These are phyloP conservation scores for Hyperoplus immaculatus DNA, from an alignment of 2,797 vertebrate genomes.

Conservation along the genomic window DNA sequence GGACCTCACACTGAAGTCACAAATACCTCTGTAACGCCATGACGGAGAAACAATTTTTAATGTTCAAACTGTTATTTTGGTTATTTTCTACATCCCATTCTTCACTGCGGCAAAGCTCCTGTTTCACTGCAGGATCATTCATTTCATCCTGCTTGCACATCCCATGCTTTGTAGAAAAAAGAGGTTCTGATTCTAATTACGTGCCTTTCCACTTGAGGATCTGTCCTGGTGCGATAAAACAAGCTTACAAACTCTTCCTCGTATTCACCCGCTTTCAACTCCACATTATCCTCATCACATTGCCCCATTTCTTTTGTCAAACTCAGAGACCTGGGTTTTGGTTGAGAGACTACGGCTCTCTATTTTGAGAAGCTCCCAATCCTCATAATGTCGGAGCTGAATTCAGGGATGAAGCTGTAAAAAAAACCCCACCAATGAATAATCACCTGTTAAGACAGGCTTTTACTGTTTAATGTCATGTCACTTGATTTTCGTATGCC, in stretches of 20 bases:
- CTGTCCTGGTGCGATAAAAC: neutral
- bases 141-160: constrained; percentile 11
- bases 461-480: constrained; percentile 34
- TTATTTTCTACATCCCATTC: constrained; percentile 18
- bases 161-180: constrained; percentile 13
- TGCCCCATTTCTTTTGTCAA: neutral
- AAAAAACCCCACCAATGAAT: constrained; percentile 14
- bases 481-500: constrained; percentile 8
- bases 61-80: constrained; percentile 1
- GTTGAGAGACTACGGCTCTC: constrained; percentile 36
- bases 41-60: constrained; percentile 4
- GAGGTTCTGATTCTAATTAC: constrained; percentile 14
- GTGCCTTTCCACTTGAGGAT: neutral
- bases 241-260: constrained; percentile 4
- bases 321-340: neutral
- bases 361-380: constrained; percentile 6
- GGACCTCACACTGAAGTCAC: neutral
- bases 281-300: constrained; percentile 12
- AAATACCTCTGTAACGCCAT: neutral
- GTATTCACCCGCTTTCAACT: neutral
- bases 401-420: constrained; percentile 14
- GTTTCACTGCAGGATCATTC: constrained; percentile 24
- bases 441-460: constrained; percentile 10
- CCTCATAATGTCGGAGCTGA: constrained; percentile 37
- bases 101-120: constrained; percentile 6